These are phyloP conservation scores for Dyspetes luteomarginatus DNA, from an alignment of 2,888 invertebrate genomes.

Conservation along the genomic window DNA sequence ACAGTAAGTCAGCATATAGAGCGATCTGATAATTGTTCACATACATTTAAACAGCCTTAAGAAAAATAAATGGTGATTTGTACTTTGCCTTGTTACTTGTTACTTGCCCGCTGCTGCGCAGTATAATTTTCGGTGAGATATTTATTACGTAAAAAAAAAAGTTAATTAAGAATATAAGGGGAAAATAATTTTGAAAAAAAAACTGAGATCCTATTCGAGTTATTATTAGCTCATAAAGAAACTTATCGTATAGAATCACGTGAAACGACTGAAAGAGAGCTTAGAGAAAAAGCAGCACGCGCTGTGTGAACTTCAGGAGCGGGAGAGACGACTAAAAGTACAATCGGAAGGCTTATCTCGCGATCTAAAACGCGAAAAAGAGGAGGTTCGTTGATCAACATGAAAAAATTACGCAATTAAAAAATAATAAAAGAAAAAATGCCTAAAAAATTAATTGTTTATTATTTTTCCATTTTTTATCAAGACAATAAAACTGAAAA, in stretches of 20 bases:
- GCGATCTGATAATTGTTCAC: background rate
- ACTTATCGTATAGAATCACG: constrained; percentile 68
- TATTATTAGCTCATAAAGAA: background rate
- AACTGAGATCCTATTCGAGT: background rate
- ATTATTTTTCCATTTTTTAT: constrained; percentile 11
- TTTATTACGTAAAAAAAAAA: constrained; percentile 1
- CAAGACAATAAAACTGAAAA: constrained; percentile 71
- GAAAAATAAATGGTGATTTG: constrained; percentile 9
- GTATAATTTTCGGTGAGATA: constrained; percentile 1
- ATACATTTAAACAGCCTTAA: too few species aligned
- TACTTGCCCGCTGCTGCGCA: background rate
- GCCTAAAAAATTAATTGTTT: background rate
- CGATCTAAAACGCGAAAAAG: constrained; percentile 71
- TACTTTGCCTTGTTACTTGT: too few species aligned
- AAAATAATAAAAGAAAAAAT: background rate
- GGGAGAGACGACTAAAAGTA: constrained; percentile 71
- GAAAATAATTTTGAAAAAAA: constrained; percentile 20
- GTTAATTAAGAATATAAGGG: background rate
- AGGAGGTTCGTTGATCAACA: constrained; percentile 71
- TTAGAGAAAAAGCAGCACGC: constrained; percentile 68
- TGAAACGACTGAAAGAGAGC: constrained; percentile 72
- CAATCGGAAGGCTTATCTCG: constrained; percentile 67
- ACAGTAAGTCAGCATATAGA: constrained; percentile 65
- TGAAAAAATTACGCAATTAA: background rate
- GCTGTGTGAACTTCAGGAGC: constrained; percentile 68